Evolutionary conservation across 2,797 vertebrate species (phyloP).

Genomic region (Macropodus opercularis): DNA sequence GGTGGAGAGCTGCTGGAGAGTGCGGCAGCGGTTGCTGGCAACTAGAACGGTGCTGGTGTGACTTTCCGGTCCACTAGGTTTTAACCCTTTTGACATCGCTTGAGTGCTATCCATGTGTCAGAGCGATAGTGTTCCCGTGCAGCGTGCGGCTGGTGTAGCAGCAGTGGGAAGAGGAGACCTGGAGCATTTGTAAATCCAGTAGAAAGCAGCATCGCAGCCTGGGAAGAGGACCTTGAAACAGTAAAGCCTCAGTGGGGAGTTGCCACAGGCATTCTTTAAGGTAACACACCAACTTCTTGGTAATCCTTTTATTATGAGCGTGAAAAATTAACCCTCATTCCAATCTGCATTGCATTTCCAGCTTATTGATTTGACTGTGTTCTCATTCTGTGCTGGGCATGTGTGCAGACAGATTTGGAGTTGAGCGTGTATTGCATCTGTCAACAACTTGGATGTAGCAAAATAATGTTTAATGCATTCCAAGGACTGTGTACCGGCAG

Average conservation of each 20-base stretch:
- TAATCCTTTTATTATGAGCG: conserved; percentile 24
- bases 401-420: conserved; percentile 52
- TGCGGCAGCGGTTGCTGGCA: conserved; percentile 71
- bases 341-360: conserved; percentile 15
- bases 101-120: conserved; percentile 72
- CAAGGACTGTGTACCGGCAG: conserved; percentile 41
- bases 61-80: conserved; percentile 78
- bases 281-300: conserved; percentile 79
- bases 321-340: conserved; percentile 14
- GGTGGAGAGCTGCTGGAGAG: conserved; percentile 68
- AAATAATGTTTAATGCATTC: conserved; percentile 71
- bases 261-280: conserved; percentile 62
- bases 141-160: conserved; percentile 54
- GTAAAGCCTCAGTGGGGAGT: conserved; percentile 71
- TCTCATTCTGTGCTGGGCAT: conserved; percentile 33
- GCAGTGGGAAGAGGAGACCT: conserved; percentile 65
- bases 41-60: conserved; percentile 75
- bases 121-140: conserved; percentile 47
- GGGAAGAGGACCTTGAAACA: conserved; percentile 76
- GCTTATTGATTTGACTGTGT: conserved; percentile 17
- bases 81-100: conserved; percentile 78
- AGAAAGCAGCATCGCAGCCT: conserved; percentile 72
- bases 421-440: conserved; percentile 51
- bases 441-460: conserved; percentile 67
- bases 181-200: conserved; percentile 65